phyloP scores from a whole-genome alignment of 1,140 invertebrate species.

The Saxidomus purpurata region DNA sequence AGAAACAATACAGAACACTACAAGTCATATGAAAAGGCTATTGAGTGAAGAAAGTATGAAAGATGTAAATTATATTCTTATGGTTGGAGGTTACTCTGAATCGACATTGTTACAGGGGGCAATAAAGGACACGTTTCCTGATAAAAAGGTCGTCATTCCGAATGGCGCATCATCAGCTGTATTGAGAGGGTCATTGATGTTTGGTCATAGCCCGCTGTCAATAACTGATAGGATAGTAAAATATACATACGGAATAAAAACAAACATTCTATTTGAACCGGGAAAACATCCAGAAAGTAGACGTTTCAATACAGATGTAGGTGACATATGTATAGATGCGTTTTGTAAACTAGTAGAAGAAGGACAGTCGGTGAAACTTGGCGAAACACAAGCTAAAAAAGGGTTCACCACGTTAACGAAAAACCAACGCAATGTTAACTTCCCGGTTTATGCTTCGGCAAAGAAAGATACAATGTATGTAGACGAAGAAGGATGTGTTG shows the following conservation, averaged over 20 bases:
- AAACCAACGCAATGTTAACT: neutral
- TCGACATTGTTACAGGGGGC: constrained; percentile 10
- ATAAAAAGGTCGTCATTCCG: neutral
- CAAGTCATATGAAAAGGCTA: neutral
- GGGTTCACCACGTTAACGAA: neutral
- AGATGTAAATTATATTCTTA: neutral
- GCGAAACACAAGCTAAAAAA: neutral
- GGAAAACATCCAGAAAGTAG: neutral
- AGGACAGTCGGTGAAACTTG: neutral
- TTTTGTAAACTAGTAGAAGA: constrained; percentile 14
- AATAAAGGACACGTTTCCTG: neutral
- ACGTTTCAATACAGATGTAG: neutral
- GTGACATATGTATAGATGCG: neutral
- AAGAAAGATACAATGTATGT: neutral
- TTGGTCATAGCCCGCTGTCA: neutral
- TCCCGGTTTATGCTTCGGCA: neutral
- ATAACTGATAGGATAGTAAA: neutral
- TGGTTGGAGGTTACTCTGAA: constrained; percentile 48
- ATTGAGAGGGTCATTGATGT: constrained; percentile 2
- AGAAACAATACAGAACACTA: too few relatives aligned
- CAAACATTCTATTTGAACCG: too few relatives aligned
- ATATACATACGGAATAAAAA: constrained; percentile 29
- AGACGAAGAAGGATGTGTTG: neutral
- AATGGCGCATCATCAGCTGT: neutral
- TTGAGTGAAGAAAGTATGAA: neutral